These are phyloP conservation scores for Syngnathus floridae DNA, from an alignment of 2,113 vertebrate genomes.

Conservation along the genomic window DNA sequence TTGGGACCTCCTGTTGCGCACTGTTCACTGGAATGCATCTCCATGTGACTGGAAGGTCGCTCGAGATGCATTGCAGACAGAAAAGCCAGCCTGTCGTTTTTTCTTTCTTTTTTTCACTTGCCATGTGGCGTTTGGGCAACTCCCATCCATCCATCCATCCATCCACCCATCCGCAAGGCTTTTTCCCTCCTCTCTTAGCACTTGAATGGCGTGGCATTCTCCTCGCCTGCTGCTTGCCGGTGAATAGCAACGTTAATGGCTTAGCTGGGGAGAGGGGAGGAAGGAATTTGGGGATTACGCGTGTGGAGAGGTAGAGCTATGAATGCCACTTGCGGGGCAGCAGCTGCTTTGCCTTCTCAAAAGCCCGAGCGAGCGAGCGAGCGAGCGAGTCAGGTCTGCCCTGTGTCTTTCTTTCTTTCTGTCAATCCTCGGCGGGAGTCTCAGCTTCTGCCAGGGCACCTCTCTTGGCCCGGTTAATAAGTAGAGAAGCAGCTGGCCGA, in stretches of 20 bases:
- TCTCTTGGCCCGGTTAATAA: conserved; percentile 59
- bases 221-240: conserved; percentile 61
- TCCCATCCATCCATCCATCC: conserved; percentile 30
- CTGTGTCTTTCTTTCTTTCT: conserved; percentile 35
- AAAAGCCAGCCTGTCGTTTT: conserved; percentile 53
- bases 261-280: conserved; percentile 51
- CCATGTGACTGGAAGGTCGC: conserved; percentile 54
- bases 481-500: conserved; percentile 66
- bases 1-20: conserved; percentile 46
- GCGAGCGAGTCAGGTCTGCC: conserved; percentile 41
- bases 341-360: conserved; percentile 69
- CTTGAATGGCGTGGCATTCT: conserved; percentile 63
- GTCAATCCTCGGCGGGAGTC: conserved; percentile 57
- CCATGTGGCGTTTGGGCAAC: conserved; percentile 68
- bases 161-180: conserved; percentile 41
- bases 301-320: conserved; percentile 50
- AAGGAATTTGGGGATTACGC: conserved; percentile 66
- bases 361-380: no score
- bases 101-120: conserved; percentile 61
- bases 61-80: conserved; percentile 51
- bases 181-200: conserved; percentile 45
- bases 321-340: conserved; percentile 54
- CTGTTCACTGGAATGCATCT: conserved; percentile 54
- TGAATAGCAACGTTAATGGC: conserved; percentile 65
- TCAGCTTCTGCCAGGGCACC: conserved; percentile 42